Percentiles rank a stretch among this genome's conserved stretches.
Conservation (phyloP, 2,113 vertebrate genomes). For the Paracanthobrama guichenoti region DNA sequence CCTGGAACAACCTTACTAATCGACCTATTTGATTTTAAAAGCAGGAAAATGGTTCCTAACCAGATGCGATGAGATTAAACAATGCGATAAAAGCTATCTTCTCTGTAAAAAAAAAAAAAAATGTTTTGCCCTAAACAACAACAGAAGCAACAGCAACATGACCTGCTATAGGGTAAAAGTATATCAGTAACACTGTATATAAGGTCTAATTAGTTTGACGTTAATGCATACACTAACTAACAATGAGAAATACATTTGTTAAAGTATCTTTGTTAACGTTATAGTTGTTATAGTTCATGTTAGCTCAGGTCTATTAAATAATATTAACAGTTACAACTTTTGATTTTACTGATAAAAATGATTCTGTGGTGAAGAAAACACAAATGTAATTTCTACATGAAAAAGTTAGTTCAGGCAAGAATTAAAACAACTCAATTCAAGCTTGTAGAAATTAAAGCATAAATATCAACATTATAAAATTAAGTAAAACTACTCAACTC, state of each 20-base stretch:
- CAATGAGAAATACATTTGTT: background rate
- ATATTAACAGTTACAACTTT: too few species aligned
- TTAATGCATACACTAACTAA: background rate
- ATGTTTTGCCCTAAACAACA: background rate
- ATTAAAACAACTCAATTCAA: too few species aligned
- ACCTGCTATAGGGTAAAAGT: background rate
- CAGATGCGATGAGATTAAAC: background rate
- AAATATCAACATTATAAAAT: too few species aligned
- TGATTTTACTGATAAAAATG: too few species aligned
- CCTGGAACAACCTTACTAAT: background rate
- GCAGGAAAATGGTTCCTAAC: background rate
- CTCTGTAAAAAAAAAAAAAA: background rate
- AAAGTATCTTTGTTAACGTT: background rate
- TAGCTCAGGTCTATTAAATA: too few species aligned
- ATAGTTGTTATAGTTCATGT: too few species aligned
- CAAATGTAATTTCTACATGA: too few species aligned
- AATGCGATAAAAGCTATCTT: background rate
- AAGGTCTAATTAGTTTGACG: background rate
- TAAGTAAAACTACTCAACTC: too few species aligned
- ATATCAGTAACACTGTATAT: background rate
- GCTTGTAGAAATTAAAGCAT: too few species aligned
- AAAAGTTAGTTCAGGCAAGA: too few species aligned
- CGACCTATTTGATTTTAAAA: background rate
- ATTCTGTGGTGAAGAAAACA: too few species aligned
- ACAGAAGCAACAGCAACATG: background rate